These are phyloP conservation scores for Leptoteleia sp. DNA, from an alignment of 1,140 invertebrate genomes.

Conservation along the genomic window DNA sequence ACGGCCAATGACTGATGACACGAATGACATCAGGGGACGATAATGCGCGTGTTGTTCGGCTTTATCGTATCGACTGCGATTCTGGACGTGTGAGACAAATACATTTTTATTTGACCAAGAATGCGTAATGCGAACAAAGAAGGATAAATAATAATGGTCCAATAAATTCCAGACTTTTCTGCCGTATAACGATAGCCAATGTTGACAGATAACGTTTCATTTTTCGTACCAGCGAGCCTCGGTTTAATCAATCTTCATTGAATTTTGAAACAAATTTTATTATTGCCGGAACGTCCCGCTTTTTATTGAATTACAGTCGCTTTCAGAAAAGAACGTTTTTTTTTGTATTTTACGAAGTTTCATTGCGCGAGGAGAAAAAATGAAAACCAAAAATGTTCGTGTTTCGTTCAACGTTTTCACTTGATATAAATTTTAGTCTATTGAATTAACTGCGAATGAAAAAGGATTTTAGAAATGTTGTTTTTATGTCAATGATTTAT, in stretches of 20 bases:
- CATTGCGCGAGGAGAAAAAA: too few species aligned
- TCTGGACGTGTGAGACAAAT: conserved; percentile 54
- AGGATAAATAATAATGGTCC: conserved; percentile 42
- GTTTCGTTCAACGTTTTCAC: too few species aligned
- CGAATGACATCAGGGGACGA: conserved; percentile 59
- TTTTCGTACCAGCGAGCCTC: neutral
- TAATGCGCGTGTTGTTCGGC: conserved; percentile 61
- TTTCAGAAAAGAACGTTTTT: neutral
- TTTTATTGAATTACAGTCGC: neutral
- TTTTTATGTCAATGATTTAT: too few species aligned
- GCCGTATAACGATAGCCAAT: conserved; percentile 18
- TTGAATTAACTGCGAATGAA: too few species aligned
- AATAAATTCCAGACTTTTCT: conserved; percentile 25
- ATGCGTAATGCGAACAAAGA: conserved; percentile 50
- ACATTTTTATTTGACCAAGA: conserved; percentile 63
- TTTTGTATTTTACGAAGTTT: too few species aligned
- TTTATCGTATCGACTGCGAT: conserved; percentile 59
- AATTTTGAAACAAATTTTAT: conserved; percentile 35
- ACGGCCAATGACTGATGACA: conserved; percentile 61
- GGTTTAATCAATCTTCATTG: conserved; percentile 34
- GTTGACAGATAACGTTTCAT: conserved; percentile 2
- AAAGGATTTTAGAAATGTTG: too few species aligned
- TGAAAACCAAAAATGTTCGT: too few species aligned
- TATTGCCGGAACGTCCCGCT: too few species aligned
- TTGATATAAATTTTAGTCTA: too few species aligned